Base-by-base conservation (phyloP, 2,797 vertebrate genomes). In the Holocentrus rufus region DNA sequence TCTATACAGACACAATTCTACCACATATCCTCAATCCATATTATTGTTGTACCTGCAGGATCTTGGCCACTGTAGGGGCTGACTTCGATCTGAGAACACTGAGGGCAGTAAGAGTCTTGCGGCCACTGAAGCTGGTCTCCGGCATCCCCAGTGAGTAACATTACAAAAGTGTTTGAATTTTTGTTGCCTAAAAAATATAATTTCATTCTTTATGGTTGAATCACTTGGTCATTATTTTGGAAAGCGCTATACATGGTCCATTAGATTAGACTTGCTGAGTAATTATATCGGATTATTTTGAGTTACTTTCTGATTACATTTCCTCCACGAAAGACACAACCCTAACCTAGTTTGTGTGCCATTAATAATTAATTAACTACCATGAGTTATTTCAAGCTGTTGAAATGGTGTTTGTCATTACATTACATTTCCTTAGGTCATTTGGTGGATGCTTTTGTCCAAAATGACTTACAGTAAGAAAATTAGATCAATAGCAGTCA, bases 41-140 rank as follows among this genome's bases (percentile, higher is more conserved):
- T 7, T 58, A 44, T 58, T 56, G 36, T 57, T 47, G 22, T 86
- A 64, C 81, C n/a, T 84, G 10, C 90, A 99, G 97, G 92, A 97
- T 99, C 83, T 89, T 99, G 23, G 96, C 97, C 69, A 97, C 95
- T 0, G 96, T 96, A 2, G 97, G 97, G 25, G 93, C 96, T 0
- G 95, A 98, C 65, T 99, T 98, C 69, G 97, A 99, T 83, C 94
- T 99, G 77, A 89, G 96, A 76, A 99, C 97, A 0, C 90, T 99
- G 83, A 92, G 97, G 77, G 97, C 97, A 0, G 97, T 98, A 6
- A 93, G 97, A 46, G 97, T 99, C n/a, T 72, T 99, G 10, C 93
- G 97, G 62, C 97, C 97, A 0, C 93, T 99, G 83, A 99, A 99
- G 84, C 94, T 99, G 4, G 97, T 99, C 67, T 98, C 97, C 0